These are phyloP conservation scores for Armadillidium nasatum DNA, from an alignment of 1,140 invertebrate genomes.

Conservation along the genomic window DNA sequence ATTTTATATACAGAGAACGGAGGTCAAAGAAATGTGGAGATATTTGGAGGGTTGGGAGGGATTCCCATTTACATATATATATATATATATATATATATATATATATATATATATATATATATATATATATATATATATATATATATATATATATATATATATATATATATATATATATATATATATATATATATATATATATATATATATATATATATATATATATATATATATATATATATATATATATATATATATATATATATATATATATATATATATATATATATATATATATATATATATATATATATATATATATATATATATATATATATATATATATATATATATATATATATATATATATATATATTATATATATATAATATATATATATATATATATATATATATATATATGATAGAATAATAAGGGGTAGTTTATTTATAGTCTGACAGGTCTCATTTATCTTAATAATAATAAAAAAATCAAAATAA, in stretches of 20 bases:
- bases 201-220: neutral
- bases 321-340: neutral
- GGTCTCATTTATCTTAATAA: too few relatives aligned
- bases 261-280: neutral
- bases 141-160: neutral
- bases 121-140: neutral
- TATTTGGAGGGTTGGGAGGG: neutral
- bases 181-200: neutral
- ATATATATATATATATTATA: neutral
- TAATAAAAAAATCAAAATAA: too few relatives aligned
- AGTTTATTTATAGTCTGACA: too few relatives aligned
- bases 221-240: neutral
- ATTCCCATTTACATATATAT: neutral
- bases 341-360: too few relatives aligned
- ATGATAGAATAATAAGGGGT: too few relatives aligned
- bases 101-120: neutral
- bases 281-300: neutral
- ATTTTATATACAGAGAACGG: too few relatives aligned
- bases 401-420: too few relatives aligned
- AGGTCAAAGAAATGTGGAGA: neutral
- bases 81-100: constrained; percentile 6
- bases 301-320: neutral
- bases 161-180: neutral
- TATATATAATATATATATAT: neutral
- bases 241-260: neutral